Evolutionary conservation across 2,888 invertebrate genomes (phyloP), one percentile per base, ranked within the genome.

Genomic region (Cecidostiba fungosa): DNA sequence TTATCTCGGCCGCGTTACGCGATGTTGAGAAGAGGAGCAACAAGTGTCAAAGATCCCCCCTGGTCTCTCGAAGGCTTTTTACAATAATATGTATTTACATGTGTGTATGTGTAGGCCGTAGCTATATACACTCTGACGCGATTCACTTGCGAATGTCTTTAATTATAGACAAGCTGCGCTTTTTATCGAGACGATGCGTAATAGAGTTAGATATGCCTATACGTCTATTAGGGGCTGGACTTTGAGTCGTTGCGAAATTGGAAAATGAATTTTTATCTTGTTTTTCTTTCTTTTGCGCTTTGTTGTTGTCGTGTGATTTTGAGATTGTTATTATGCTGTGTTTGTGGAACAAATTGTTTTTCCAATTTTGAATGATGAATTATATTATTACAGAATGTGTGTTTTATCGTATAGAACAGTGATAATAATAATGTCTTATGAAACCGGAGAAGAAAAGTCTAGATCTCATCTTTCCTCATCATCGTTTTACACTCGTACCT

Each of bases 1-100:
- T 66, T 66, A 77, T 66, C 66, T 70, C 23, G 43, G n/a, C 29
- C 29, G n/a, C 66, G 66, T 66, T 66, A 26, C 66, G 66, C 66
- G 66, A 66, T 3, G 29, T 3, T 19, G 66, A 29, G 66, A 66
- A 29, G 16, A 26, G 74, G 85, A 85, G 77, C 81, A 84, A 87
- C 85, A 84, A 85, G 86, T 87, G 85, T 86, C 85, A 77, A 84
- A 87, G 87, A 88, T 85, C 82, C 77, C 69, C 43, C 26, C 82
- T 62, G 62, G 72, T 16, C 23, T 39, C 72, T 23, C 23, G 72
- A 66, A 66, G 29, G 29, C 29, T 66, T 26, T 66, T 26, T 29
- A 14, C 66, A 29, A 66, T 66, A 59, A 59, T n/a, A 59, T 59
- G 54, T 59, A 59, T 59, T 54, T 54, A 16, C n/a, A 3, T 23